Conservation (phyloP, 2,113 vertebrate genomes). For the Corythornis madagascariensis region DNA sequence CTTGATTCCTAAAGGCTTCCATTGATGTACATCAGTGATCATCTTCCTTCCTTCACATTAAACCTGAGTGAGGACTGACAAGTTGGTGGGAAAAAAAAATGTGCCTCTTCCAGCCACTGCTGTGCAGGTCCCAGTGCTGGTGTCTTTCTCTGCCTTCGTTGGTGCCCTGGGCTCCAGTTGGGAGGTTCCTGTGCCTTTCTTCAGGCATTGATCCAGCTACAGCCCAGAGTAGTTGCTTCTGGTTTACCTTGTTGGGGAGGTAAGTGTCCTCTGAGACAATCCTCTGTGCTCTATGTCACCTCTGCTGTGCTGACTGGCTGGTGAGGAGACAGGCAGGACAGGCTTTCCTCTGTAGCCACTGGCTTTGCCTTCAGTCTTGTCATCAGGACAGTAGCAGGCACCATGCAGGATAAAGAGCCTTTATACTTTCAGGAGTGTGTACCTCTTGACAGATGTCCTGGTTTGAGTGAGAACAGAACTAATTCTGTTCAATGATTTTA, state of each 20-base stretch:
- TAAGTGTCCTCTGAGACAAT: neutral
- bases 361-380: neutral
- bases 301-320: accelerated
- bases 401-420: neutral
- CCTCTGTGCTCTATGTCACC: neutral
- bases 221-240: neutral
- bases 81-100: neutral
- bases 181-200: neutral
- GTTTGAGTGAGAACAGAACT: no score
- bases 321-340: neutral
- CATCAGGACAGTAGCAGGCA: neutral
- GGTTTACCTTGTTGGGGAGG: neutral
- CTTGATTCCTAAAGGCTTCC: neutral
- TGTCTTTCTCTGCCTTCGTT: neutral
- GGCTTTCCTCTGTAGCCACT: neutral
- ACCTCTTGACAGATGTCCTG: neutral
- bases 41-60: accelerated
- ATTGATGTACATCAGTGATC: neutral
- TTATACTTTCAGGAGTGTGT: neutral
- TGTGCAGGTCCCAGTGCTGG: neutral
- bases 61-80: neutral
- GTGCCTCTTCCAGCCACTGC: neutral
- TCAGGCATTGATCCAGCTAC: neutral
- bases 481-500: no score
- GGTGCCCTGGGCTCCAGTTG: neutral